Conservation (phyloP, 2,113 vertebrate genomes). For the Brachyhypopomus gauderio region DNA sequence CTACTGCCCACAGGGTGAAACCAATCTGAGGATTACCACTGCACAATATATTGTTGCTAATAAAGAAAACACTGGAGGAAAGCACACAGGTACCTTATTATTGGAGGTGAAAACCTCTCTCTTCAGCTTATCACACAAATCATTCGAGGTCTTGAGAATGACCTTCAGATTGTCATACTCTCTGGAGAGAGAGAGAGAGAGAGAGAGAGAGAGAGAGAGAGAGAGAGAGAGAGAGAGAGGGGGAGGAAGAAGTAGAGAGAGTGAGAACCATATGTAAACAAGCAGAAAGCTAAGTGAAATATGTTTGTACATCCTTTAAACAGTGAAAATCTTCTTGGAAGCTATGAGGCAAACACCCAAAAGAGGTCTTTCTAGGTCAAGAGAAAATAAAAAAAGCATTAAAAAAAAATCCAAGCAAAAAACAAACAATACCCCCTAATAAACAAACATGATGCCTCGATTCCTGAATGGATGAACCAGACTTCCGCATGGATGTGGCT, state of each 20-base stretch:
- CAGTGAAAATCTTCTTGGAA: not conserved
- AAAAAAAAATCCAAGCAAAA: not conserved
- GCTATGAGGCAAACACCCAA: not conserved
- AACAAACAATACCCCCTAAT: not conserved
- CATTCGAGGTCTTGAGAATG: conserved; percentile 79
- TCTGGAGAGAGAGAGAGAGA: conserved; percentile 64
- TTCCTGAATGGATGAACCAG: not conserved
- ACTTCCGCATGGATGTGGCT: not conserved
- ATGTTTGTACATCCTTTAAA: not conserved
- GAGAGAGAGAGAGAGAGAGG: not conserved
- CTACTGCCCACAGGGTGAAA: too few relatives aligned
- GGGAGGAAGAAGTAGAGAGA: not conserved
- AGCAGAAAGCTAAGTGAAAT: not conserved
- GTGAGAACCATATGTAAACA: too few relatives aligned
- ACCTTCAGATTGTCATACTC: conserved; percentile 94
- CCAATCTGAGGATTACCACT: too few relatives aligned
- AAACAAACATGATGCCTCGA: not conserved
- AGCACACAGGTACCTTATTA: conserved; percentile 78
- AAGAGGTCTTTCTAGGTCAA: not conserved
- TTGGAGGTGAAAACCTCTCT: conserved; percentile 84
- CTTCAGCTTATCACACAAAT: conserved; percentile 88
- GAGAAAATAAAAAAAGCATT: not conserved
- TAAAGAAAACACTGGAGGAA: not conserved
- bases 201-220: not conserved
- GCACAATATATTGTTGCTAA: too few relatives aligned